Percentiles rank a stretch among this genome's conserved stretches.
Evolutionary conservation across 2,888 invertebrate genomes (phyloP).

Genomic region (Drosophila rellima): DNA sequence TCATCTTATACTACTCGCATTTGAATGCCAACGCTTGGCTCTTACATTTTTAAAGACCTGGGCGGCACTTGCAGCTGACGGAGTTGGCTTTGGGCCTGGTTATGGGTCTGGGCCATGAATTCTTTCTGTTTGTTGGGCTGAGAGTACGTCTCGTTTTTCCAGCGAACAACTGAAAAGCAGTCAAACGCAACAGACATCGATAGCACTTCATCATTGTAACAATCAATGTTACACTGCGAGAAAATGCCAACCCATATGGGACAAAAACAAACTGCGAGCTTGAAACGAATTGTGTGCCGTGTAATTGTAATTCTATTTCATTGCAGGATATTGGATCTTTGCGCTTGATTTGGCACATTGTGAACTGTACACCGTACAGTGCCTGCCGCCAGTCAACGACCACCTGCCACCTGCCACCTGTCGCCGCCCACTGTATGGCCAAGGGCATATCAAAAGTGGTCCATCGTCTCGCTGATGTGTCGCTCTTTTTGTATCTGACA

Average conservation of each 20-base stretch:
- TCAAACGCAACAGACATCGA: slow-evolving; percentile 79
- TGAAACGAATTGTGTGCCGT: slow-evolving; percentile 36
- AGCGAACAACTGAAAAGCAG: slow-evolving; percentile 74
- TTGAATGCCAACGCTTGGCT: slow-evolving; percentile 71
- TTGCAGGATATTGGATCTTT: slow-evolving; percentile 78
- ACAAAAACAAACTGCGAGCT: not conserved
- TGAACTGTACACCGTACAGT: slow-evolving; percentile 8
- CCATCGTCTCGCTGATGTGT: slow-evolving; percentile 51
- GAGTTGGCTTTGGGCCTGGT: slow-evolving; percentile 3
- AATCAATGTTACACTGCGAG: slow-evolving; percentile 70
- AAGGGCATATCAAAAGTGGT: slow-evolving; percentile 72
- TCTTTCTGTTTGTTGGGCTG: slow-evolving; percentile 26
- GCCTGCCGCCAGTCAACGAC: not conserved
- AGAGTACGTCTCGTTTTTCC: slow-evolving; percentile 59
- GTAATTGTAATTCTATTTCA: slow-evolving; percentile 75
- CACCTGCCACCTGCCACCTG: slow-evolving; percentile 8
- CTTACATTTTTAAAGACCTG: slow-evolving; percentile 76
- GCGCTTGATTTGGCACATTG: slow-evolving; percentile 79
- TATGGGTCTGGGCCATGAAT: slow-evolving; percentile 48
- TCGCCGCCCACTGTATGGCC: slow-evolving; percentile 33
- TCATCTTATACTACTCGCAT: slow-evolving; percentile 40
- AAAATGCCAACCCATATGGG: slow-evolving; percentile 29
- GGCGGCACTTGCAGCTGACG: slow-evolving; percentile 70
- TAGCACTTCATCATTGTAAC: slow-evolving; percentile 76
- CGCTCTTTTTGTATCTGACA: slow-evolving; percentile 67